Evolutionary conservation across 2,797 vertebrate genomes (phyloP), one percentile per base, ranked within the genome.

Genomic region (Lophius americanus): DNA sequence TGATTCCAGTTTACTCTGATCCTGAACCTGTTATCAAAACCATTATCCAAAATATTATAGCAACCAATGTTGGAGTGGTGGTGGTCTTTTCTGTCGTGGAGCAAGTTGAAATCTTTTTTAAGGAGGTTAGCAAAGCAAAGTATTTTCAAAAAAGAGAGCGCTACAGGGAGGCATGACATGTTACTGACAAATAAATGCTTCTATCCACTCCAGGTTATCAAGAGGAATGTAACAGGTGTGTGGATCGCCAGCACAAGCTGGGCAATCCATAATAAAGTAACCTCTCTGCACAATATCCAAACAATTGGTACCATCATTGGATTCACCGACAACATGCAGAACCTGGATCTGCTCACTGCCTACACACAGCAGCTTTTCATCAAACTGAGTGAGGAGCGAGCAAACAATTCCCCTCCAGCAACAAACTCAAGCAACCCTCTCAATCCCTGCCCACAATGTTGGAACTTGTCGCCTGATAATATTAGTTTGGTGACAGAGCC

Each of bases 241-340:
- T 98, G 98, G 98, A 81, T 98, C 1, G 95, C 83, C 68, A 96
- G 93, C 0, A 93, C 95, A 41, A 87, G 91, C n/a, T 98, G 96
- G 97, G 46, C 92, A 11, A 60, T 94, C 35, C 70, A 88, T 0
- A 67, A 89, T 2, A 23, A 0, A 12, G 0, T 94, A 0, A 37
- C 68, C 68, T 70, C 59, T 5, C 75, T 94, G 12, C 90, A 91
- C 0, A 64, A 87, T 42, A 92, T 98, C 39, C 48, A 85, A 33
- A 87, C 33, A 7, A 46, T 96, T 0, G 97, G 97, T 23, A 96
- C 95, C 0, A 80, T 98, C 55, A 86, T 99, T 0, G 96, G 92
- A 39, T 96, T 98, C 14, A 72, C 84, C 8, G 89, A 92, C 70
- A 86, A 68, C 9, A 81, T 80, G 0, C 56, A 68, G 2, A 23